phyloP scores from a whole-genome alignment of 2,113 vertebrate genomes.

The Myxocyprinus asiaticus region DNA sequence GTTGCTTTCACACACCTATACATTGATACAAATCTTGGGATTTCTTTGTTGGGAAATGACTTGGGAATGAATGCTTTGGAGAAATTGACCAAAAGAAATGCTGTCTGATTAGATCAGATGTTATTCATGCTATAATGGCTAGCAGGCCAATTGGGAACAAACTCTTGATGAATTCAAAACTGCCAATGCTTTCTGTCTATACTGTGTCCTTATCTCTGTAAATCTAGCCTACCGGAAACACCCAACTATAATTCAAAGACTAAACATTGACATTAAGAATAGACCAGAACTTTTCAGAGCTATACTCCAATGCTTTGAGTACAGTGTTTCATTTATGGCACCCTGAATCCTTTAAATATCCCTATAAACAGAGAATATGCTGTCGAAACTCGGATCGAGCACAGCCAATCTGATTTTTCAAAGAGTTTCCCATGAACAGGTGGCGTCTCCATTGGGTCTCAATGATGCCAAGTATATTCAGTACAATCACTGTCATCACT shows the following conservation, averaged over 20 bases:
- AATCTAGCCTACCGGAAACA: constrained; percentile 9
- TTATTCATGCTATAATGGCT: constrained; percentile 13
- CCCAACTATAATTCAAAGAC: constrained; percentile 63
- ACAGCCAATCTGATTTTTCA: constrained; percentile 26
- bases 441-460: constrained; percentile 25
- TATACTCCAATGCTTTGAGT: constrained; percentile 61
- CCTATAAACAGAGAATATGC: constrained; percentile 18
- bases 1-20: too few species aligned
- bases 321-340: constrained; percentile 3
- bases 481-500: constrained; percentile 43
- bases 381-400: not conserved
- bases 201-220: not conserved
- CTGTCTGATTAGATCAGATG: constrained; percentile 1
- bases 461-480: constrained; percentile 6
- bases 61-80: not conserved
- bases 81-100: not conserved
- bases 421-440: constrained; percentile 49
- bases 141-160: too few species aligned
- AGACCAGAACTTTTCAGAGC: constrained; percentile 55
- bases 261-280: constrained; percentile 61
- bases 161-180: constrained; percentile 12
- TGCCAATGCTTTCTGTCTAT: not conserved
- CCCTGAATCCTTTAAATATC: not conserved
- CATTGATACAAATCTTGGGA: too few species aligned
- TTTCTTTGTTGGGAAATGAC: too few species aligned